These are phyloP conservation scores for Lethenteron reissneri DNA, from an alignment of 2,113 vertebrate species.

Conservation along the genomic window DNA sequence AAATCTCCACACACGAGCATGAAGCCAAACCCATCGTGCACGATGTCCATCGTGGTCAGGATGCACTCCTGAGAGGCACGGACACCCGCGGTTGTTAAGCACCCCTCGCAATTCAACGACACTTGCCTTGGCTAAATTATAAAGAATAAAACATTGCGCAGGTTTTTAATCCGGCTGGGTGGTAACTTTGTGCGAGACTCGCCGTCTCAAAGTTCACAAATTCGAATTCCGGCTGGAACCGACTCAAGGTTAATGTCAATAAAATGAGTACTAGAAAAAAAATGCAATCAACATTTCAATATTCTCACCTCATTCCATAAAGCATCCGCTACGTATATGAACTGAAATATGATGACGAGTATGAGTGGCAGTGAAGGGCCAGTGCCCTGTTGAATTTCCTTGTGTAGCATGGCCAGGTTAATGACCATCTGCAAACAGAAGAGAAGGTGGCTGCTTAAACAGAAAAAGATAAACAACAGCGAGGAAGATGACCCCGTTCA, in stretches of 20 bases:
- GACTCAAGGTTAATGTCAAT: not conserved
- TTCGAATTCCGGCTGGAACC: not conserved
- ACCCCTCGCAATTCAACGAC: not conserved
- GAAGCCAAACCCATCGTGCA: constrained; percentile 62
- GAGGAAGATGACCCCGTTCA: no score
- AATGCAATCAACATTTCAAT: not conserved
- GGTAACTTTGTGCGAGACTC: not conserved
- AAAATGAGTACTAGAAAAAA: not conserved
- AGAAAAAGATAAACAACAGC: not conserved
- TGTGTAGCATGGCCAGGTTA: constrained; percentile 49
- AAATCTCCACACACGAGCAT: constrained; percentile 66
- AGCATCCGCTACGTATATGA: constrained; percentile 49
- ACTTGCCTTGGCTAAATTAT: not conserved
- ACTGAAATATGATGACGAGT: constrained; percentile 51
- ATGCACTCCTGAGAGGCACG: not conserved
- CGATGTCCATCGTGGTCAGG: constrained; percentile 38
- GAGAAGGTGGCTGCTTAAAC: no score
- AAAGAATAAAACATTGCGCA: not conserved
- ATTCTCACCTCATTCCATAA: constrained; percentile 47
- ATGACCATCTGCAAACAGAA: constrained; percentile 32
- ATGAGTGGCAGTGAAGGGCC: constrained; percentile 53
- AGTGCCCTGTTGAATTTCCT: constrained; percentile 39
- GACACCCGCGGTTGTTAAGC: not conserved
- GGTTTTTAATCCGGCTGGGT: no score
- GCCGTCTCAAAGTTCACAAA: not conserved